Base-by-base conservation (phyloP, 2,113 vertebrate species). In the Gopherus evgoodei region DNA sequence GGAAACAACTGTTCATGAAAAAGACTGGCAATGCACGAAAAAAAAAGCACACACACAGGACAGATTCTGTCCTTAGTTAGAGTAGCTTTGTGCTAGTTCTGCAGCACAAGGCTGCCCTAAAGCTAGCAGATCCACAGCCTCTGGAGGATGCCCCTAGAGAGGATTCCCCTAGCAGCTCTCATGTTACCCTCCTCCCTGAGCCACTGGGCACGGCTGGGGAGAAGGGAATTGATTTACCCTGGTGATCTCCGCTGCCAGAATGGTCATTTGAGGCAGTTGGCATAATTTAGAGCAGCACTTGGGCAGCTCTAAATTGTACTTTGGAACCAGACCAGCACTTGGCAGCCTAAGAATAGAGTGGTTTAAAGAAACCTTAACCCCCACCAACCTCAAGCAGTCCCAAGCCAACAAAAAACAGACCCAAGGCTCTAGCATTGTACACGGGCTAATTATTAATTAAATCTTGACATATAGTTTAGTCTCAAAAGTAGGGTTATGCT, bases 121-220 rank as follows among this genome's bases (percentile, higher is more conserved):
- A 21, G 29, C 35, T 22, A 69, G 27, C 4, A 9, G 0, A 0
- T 8, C 27, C 38, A 25, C 52, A 9, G 53, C 54, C 54, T 57
- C 27, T 8, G 19, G 35, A 79, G 2, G 4, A 38, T 2, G 12
- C 1, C 44, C 50, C 17, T 0, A 0, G 14, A 79, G 17, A 69
- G 1, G 31, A 56, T 44, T 24, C 8, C 6, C 4, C 27, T 54
- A 16, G 59, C 27, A 59, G 27, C 7, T 21, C 8, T 75, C 12
- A 22, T 5, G 17, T 4, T 8, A 75, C 2, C 5, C 38, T 76
- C 21, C 22, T 22, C 72, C 14, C 22, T 44, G 22, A 5, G 72
- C 72, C 6, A 44, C 19, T 22, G n/a, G n/a, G 22, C 19, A 24
- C 13, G 6, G 11, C 19, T 22, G 38, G 42, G 38, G 72, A 76